A percentile compares a stretch with the other conserved stretches of the same genome.
Conservation (phyloP, 2,888 invertebrate genomes). For the Calameuta filiformis region DNA sequence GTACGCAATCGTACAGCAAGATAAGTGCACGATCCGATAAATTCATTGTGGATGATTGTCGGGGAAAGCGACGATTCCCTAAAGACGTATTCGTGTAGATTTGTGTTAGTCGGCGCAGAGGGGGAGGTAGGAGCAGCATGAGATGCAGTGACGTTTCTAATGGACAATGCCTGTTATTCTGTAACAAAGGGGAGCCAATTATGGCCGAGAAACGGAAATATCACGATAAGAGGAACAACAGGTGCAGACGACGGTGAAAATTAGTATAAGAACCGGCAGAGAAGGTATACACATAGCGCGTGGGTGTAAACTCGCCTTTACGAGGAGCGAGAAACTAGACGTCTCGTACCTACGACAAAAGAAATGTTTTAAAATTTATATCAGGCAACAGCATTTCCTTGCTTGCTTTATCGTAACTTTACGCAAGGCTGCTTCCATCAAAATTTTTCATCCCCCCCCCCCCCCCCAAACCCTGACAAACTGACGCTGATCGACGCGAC, state of each 20-base stretch:
- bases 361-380: slow-evolving; percentile 12
- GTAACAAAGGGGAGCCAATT: slow-evolving; percentile 46
- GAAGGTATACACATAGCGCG: background rate
- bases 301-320: background rate
- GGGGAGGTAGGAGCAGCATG: background rate
- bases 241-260: slow-evolving; percentile 43
- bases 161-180: slow-evolving; percentile 40
- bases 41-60: background rate
- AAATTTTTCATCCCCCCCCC: slow-evolving; percentile 14
- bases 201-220: slow-evolving; percentile 43
- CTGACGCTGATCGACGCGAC: slow-evolving; percentile 25
- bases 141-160: slow-evolving; percentile 21
- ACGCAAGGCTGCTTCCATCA: slow-evolving; percentile 36
- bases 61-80: background rate
- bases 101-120: background rate
- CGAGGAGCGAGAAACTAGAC: background rate
- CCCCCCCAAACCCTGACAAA: background rate
- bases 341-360: slow-evolving; percentile 10
- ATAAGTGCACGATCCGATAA: background rate
- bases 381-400: slow-evolving; percentile 20
- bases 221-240: slow-evolving; percentile 43
- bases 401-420: slow-evolving; percentile 36
- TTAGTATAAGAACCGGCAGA: slow-evolving; percentile 28
- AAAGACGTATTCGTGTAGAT: background rate
- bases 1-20: background rate